These are phyloP conservation scores for Ibidorhyncha struthersii DNA, from an alignment of 2,113 vertebrate species.

Conservation along the genomic window DNA sequence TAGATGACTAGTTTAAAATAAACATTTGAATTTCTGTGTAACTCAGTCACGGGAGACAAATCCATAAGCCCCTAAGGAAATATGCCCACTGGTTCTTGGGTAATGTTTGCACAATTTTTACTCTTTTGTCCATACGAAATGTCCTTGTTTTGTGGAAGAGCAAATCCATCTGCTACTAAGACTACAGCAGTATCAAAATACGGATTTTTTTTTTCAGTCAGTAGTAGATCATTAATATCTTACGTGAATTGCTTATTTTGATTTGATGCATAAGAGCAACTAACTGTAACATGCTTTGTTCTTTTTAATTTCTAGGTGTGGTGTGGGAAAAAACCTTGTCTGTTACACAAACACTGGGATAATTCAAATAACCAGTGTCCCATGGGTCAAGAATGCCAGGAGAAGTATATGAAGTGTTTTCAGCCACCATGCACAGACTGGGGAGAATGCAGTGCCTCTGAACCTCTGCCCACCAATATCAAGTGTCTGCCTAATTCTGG, in stretches of 20 bases:
- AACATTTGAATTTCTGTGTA: background rate
- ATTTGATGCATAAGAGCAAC: background rate
- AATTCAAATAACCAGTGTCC: constrained; percentile 76
- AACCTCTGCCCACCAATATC: constrained; percentile 74
- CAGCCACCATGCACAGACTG: constrained; percentile 84
- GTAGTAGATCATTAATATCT: background rate
- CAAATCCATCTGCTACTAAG: background rate
- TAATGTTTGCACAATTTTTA: background rate
- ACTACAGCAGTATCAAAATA: background rate
- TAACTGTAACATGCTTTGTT: background rate
- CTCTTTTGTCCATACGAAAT: background rate
- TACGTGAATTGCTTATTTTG: background rate
- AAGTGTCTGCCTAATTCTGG: constrained; percentile 85
- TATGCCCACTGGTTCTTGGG: background rate
- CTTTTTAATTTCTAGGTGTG: constrained; percentile 78
- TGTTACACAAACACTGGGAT: constrained; percentile 70
- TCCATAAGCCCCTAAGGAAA: background rate
- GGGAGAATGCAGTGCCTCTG: constrained; percentile 86
- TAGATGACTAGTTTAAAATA: background rate
- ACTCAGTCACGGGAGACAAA: background rate
- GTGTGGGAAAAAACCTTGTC: constrained; percentile 87
- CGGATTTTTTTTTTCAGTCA: background rate
- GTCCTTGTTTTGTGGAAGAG: background rate
- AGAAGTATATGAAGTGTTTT: constrained; percentile 85
- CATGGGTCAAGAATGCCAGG: constrained; percentile 80